phyloP scores from a whole-genome alignment of 2,113 vertebrate genomes.

The Hypocryptadius cinnamomeus region DNA sequence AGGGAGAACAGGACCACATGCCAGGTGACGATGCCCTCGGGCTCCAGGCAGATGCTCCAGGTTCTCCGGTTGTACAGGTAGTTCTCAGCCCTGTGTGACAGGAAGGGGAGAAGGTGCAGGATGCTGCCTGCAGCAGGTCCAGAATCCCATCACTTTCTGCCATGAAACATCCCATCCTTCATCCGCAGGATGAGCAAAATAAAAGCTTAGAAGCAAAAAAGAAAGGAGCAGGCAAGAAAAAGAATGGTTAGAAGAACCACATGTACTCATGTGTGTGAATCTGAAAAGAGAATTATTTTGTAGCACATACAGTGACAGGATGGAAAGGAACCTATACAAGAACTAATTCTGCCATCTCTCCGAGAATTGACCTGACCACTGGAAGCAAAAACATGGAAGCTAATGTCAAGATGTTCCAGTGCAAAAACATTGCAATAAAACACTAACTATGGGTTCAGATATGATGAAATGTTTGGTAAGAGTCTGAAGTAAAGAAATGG shows the following conservation, averaged over 20 bases:
- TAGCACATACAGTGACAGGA: neutral
- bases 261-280: neutral
- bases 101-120: neutral
- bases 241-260: neutral
- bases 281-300: neutral
- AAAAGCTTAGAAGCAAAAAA: neutral
- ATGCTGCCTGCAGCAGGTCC: neutral
- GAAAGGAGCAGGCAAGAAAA: neutral
- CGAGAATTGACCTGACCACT: neutral
- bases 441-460: neutral
- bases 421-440: neutral
- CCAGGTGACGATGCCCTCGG: slow-evolving; percentile 61
- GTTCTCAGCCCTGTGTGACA: neutral
- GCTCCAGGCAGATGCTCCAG: slow-evolving; percentile 72
- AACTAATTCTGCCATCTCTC: neutral
- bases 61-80: slow-evolving; percentile 28
- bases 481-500: neutral
- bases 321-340: neutral
- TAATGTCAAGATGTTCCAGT: neutral
- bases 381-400: neutral
- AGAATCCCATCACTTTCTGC: fast-evolving
- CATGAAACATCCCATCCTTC: fast-evolving
- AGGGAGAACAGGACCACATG: slow-evolving; percentile 57
- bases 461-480: neutral
- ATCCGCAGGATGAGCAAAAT: no score